Conservation (phyloP, 2,888 invertebrate genomes). For the Clivina fossor region DNA sequence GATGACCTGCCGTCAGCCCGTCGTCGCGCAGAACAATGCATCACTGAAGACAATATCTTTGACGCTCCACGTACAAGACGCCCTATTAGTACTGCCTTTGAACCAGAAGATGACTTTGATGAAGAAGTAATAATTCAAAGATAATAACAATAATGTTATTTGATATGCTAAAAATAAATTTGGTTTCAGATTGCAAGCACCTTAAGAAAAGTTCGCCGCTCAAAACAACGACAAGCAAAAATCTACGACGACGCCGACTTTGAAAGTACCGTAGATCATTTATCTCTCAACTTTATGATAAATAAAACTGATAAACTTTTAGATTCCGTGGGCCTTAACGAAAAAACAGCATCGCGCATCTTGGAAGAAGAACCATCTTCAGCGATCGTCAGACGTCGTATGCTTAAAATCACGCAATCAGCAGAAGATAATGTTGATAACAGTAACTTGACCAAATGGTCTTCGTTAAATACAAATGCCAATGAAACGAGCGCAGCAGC, state of each 20-base stretch:
- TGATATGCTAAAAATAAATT: not conserved
- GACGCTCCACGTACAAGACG: constrained; percentile 62
- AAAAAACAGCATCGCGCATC: constrained; percentile 56
- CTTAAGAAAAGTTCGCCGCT: constrained; percentile 62
- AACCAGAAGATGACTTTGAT: constrained; percentile 55
- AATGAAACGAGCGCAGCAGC: constrained; percentile 62
- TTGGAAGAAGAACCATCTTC: constrained; percentile 47
- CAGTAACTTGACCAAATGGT: constrained; percentile 63
- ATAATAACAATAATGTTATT: not conserved
- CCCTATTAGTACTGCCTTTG: constrained; percentile 43
- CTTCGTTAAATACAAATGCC: constrained; percentile 55
- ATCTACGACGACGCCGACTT: constrained; percentile 66
- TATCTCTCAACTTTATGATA: constrained; percentile 60
- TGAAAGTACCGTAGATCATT: constrained; percentile 60
- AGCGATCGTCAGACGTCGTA: constrained; percentile 53
- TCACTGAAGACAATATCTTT: constrained; percentile 61
- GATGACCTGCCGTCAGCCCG: constrained; percentile 57
- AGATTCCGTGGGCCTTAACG: constrained; percentile 64
- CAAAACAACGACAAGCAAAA: constrained; percentile 61
- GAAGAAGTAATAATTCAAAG: constrained; percentile 51
- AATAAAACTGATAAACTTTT: constrained; percentile 66
- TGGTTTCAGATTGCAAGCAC: constrained; percentile 60
- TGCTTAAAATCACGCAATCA: constrained; percentile 46
- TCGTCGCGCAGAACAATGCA: constrained; percentile 55
- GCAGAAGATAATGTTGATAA: constrained; percentile 37